These are phyloP conservation scores for Harpalus rufipes DNA, from an alignment of 2,888 invertebrate genomes.

Conservation along the genomic window DNA sequence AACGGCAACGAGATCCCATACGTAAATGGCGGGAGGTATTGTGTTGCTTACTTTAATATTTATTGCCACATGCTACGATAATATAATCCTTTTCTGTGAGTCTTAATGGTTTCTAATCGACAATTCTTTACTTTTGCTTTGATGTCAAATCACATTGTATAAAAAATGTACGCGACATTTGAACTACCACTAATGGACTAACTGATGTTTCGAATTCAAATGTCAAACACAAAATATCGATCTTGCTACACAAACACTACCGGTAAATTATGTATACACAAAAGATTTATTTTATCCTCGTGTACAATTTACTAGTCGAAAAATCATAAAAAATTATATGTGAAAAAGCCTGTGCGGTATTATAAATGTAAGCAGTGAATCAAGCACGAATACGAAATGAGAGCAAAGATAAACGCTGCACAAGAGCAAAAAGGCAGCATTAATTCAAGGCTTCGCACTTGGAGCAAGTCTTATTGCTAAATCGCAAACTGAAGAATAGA, in stretches of 20 bases:
- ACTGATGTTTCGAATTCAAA: conserved; percentile 8
- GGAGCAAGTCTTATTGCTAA: neutral
- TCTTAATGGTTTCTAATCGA: conserved; percentile 17
- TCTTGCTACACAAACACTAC: neutral
- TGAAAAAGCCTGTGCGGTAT: conserved; percentile 20
- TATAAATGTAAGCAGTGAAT: conserved; percentile 38
- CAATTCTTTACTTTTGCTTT: conserved; percentile 34
- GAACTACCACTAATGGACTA: conserved; percentile 33
- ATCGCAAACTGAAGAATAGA: neutral
- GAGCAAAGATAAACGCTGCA: conserved; percentile 18
- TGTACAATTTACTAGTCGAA: conserved; percentile 11
- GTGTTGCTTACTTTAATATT: too few relatives aligned
- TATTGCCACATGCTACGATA: neutral
- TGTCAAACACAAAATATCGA: conserved; percentile 25
- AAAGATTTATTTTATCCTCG: conserved; percentile 13
- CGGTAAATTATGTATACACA: conserved; percentile 20
- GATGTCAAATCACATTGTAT: conserved; percentile 14
- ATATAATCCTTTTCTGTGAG: neutral
- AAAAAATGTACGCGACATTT: conserved; percentile 36
- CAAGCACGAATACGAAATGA: conserved; percentile 29
- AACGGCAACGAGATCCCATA: too few relatives aligned
- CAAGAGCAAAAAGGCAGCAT: neutral
- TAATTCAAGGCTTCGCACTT: conserved; percentile 1
- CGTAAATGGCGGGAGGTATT: too few relatives aligned
- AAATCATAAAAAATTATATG: conserved; percentile 10